A percentile compares a stretch with the other conserved stretches of the same genome.
phyloP scores from a whole-genome alignment of 2,888 invertebrate species.

The Lycophotia porphyrea region DNA sequence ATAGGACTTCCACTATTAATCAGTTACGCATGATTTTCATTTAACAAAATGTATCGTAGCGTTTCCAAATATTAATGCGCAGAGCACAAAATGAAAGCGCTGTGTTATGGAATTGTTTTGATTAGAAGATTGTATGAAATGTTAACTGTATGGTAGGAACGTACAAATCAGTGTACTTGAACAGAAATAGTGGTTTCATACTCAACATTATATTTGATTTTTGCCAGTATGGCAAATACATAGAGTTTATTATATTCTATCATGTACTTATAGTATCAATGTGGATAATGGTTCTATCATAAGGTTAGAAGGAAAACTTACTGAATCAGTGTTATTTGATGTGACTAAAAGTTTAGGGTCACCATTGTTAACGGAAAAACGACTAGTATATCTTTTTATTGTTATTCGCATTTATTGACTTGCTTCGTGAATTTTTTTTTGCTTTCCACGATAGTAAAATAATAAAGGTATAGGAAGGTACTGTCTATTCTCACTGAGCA shows the following conservation, averaged over 20 bases:
- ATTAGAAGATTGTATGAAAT: conserved; percentile 27
- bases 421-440: neutral
- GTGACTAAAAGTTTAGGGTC: conserved; percentile 6
- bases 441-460: neutral
- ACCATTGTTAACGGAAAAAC: neutral
- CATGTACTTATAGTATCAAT: neutral
- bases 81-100: conserved; percentile 30
- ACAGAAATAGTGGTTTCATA: neutral
- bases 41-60: conserved; percentile 51
- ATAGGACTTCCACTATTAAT: conserved; percentile 61
- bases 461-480: neutral
- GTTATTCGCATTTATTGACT: neutral
- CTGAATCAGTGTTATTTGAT: neutral
- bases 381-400: neutral
- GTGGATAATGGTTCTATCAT: neutral
- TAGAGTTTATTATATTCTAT: neutral
- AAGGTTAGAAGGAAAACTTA: conserved; percentile 2
- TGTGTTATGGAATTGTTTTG: conserved; percentile 25
- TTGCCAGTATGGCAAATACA: neutral
- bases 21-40: conserved; percentile 56
- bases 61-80: conserved; percentile 41
- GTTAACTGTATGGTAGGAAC: neutral
- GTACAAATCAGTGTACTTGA: conserved; percentile 2
- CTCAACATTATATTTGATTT: neutral
- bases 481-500: neutral